These are phyloP conservation scores for Selenia dentaria DNA, from an alignment of 2,888 invertebrate genomes.

Conservation along the genomic window DNA sequence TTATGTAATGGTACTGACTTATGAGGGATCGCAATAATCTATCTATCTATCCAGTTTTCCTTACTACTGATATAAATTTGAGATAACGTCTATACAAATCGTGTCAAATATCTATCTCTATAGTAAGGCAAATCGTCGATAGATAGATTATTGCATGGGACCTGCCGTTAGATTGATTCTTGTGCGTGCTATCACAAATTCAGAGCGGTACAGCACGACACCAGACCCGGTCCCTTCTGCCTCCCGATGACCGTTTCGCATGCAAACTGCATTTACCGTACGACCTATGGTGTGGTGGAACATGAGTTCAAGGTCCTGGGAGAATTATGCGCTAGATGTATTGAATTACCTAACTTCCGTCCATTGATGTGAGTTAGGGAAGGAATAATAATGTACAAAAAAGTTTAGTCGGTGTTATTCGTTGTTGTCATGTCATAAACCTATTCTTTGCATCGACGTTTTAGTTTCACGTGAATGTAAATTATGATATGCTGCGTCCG, in stretches of 20 bases:
- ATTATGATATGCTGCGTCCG: not conserved
- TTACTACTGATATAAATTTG: too few species aligned
- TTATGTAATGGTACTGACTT: too few species aligned
- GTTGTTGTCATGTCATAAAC: not conserved
- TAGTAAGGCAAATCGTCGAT: too few species aligned
- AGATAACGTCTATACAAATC: too few species aligned
- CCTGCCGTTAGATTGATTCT: not conserved
- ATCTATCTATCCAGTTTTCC: too few species aligned
- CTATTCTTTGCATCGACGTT: not conserved
- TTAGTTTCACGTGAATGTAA: not conserved
- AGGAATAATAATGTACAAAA: not conserved
- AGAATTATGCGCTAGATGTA: conserved; percentile 16
- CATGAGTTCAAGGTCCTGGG: conserved; percentile 19
- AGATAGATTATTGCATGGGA: too few species aligned
- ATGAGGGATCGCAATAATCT: too few species aligned
- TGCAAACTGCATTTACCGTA: conserved; percentile 23
- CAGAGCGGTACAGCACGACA: conserved; percentile 19
- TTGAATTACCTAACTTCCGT: conserved; percentile 20
- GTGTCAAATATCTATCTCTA: too few species aligned
- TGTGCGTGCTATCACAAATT: conserved; percentile 22
- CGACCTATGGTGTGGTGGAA: not conserved
- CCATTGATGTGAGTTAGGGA: conserved; percentile 9
- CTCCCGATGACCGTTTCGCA: conserved; percentile 22
- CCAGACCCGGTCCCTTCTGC: conserved; percentile 6
- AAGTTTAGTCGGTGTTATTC: not conserved